These are phyloP conservation scores for Idris sp. DNA, from an alignment of 1,140 invertebrate genomes.

Conservation along the genomic window DNA sequence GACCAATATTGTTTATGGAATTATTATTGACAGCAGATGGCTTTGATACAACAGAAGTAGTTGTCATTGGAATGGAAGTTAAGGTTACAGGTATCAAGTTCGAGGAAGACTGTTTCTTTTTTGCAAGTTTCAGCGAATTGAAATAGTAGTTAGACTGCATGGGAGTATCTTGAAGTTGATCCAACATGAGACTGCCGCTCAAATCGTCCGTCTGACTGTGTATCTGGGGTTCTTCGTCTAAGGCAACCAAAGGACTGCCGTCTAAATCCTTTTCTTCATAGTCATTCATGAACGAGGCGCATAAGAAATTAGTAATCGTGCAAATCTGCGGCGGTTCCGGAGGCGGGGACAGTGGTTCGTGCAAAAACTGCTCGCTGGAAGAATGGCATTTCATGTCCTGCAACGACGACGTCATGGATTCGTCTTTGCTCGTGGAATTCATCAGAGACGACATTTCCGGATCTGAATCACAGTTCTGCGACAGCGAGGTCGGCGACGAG, in stretches of 20 bases:
- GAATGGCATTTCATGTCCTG: neutral
- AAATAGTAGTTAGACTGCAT: too few species aligned
- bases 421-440: too few species aligned
- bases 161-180: too few species aligned
- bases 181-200: too few species aligned
- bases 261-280: constrained; percentile 65
- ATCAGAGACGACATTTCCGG: neutral
- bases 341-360: constrained; percentile 38
- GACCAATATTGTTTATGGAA: too few species aligned
- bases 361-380: neutral
- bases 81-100: constrained; percentile 21
- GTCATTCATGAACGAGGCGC: constrained; percentile 52
- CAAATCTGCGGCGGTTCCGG: constrained; percentile 39
- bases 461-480: constrained; percentile 4
- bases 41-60: too few species aligned
- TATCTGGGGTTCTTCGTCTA: constrained; percentile 62
- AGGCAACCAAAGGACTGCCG: constrained; percentile 60
- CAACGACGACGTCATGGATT: neutral
- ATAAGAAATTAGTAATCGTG: constrained; percentile 41
- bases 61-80: constrained; percentile 14
- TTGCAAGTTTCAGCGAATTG: neutral
- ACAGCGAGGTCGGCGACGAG: constrained; percentile 28
- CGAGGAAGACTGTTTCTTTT: constrained; percentile 7
- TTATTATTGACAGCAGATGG: too few species aligned
- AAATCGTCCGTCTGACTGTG: too few species aligned